These are phyloP conservation scores for Corythaeola cristata DNA, from an alignment of 2,113 vertebrate genomes.

Conservation along the genomic window DNA sequence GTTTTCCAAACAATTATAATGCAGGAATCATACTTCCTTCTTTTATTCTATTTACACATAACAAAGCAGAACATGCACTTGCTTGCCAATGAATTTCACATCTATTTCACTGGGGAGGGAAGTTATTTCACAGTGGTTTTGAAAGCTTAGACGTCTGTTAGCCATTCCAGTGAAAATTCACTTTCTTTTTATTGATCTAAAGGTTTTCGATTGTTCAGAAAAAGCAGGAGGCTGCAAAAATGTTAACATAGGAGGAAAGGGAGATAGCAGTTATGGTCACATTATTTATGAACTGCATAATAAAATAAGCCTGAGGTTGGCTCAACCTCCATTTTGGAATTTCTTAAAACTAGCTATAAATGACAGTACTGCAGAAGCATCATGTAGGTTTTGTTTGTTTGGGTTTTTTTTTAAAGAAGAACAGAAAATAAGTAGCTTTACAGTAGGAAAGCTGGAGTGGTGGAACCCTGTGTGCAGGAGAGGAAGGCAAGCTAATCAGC, in stretches of 20 bases:
- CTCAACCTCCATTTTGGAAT: neutral
- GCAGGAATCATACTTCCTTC: neutral
- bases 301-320: neutral
- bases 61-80: neutral
- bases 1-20: slow-evolving; percentile 28
- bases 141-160: neutral
- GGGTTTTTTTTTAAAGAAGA: neutral
- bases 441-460: neutral
- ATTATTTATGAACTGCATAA: neutral
- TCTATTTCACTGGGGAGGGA: neutral
- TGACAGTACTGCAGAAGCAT: neutral
- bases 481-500: neutral
- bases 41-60: neutral
- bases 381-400: neutral
- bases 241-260: neutral
- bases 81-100: neutral
- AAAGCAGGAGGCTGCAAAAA: slow-evolving; percentile 10
- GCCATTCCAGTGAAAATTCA: neutral
- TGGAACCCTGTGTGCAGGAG: neutral
- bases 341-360: neutral
- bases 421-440: neutral
- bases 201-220: slow-evolving; percentile 6
- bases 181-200: neutral
- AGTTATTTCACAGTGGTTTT: neutral
- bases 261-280: neutral